These are phyloP conservation scores for Pangasius sanitwongsei DNA, from an alignment of 2,797 vertebrate genomes.

Conservation along the genomic window DNA sequence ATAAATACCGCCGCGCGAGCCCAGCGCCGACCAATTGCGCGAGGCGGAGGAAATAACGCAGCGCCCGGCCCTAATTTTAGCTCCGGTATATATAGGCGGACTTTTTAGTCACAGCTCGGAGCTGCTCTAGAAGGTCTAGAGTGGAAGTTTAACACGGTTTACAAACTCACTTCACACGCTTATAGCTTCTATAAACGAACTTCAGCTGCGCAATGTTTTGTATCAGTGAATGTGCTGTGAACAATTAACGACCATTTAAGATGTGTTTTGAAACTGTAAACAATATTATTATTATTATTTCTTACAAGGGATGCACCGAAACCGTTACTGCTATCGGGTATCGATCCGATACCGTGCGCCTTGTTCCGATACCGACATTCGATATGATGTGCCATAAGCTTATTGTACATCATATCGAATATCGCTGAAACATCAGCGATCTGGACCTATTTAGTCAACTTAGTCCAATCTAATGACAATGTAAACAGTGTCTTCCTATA, in stretches of 20 bases:
- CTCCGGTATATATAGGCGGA: constrained; percentile 78
- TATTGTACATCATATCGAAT: neutral
- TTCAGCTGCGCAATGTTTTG: neutral
- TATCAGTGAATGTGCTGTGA: neutral
- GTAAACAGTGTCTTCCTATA: neutral
- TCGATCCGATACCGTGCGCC: neutral
- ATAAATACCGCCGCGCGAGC: constrained; percentile 59
- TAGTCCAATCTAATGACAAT: too few species aligned
- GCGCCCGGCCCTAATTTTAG: constrained; percentile 90
- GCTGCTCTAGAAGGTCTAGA: neutral
- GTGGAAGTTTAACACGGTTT: neutral
- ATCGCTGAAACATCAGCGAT: too few species aligned
- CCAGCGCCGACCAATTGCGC: constrained; percentile 78
- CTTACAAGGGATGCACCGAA: neutral
- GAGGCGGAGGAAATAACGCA: constrained; percentile 84
- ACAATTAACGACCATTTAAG: neutral
- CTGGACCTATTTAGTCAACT: too few species aligned
- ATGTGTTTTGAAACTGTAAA: neutral
- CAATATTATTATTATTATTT: neutral
- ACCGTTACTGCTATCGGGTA: neutral
- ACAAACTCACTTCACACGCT: neutral
- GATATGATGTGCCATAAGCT: neutral
- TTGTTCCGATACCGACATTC: neutral
- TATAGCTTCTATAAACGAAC: neutral
- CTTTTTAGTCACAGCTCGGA: neutral